Percentiles rank a stretch among this genome's conserved stretches.
Conservation (phyloP, 2,113 vertebrate genomes). For the Corythoichthys intestinalis region DNA sequence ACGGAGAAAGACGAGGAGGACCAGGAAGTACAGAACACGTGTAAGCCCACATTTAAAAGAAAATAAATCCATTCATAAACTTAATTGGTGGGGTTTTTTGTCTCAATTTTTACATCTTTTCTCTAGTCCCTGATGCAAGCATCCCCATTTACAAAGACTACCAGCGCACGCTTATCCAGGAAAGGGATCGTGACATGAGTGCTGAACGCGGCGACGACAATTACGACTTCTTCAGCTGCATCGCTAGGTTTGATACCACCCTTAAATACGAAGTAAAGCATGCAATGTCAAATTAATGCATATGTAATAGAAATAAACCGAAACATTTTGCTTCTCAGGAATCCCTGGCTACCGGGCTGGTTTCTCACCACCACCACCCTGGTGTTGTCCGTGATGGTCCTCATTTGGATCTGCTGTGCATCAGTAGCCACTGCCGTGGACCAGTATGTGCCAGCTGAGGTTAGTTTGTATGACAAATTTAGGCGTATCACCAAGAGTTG, state of each 20-base stretch:
- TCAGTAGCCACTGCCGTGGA: constrained; percentile 95
- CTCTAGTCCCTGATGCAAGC: constrained; percentile 37
- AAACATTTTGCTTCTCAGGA: neutral
- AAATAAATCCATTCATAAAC: neutral
- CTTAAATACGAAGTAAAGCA: neutral
- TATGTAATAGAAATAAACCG: too few species aligned
- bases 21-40: constrained; percentile 71
- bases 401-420: constrained; percentile 97
- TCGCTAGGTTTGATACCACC: constrained; percentile 69
- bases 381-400: constrained; percentile 86
- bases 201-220: constrained; percentile 50
- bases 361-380: constrained; percentile 90
- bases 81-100: neutral
- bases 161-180: constrained; percentile 63
- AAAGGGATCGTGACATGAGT: constrained; percentile 66
- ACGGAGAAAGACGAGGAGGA: constrained; percentile 70
- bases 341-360: constrained; percentile 76
- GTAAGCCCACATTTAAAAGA: constrained; percentile 69
- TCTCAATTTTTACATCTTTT: neutral
- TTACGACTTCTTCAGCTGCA: constrained; percentile 86
- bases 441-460: constrained; percentile 92
- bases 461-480: constrained; percentile 37
- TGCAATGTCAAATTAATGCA: neutral
- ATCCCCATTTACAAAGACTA: constrained; percentile 73
- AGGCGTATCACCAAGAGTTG: neutral